A percentile compares a stretch with the other conserved stretches of the same genome.
Evolutionary conservation across 2,797 vertebrate genomes (phyloP).

Genomic region (Alcedo atthis): DNA sequence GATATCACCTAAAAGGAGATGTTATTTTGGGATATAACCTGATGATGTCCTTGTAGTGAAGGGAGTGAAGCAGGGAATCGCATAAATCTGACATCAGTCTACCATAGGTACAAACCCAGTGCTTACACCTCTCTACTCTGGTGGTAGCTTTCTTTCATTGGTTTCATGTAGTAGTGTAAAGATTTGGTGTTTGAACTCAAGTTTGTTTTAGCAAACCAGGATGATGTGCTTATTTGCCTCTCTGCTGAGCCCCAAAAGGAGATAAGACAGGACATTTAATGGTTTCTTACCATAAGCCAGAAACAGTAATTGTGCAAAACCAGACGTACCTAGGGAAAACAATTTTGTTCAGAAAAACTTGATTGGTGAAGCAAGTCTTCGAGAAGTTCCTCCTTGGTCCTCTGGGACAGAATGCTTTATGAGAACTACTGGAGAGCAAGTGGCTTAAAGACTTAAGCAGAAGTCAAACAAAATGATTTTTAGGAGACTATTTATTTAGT

Average conservation of each 20-base stretch:
- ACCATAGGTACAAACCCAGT: neutral
- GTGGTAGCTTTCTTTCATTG: neutral
- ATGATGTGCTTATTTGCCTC: neutral
- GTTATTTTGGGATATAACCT: neutral
- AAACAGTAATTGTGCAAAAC: neutral
- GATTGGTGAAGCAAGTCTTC: neutral
- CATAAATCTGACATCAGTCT: neutral
- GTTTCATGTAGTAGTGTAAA: neutral
- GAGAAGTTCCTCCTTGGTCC: neutral
- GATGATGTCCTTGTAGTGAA: neutral
- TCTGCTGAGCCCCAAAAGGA: neutral
- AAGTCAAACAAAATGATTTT: neutral
- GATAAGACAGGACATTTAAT: neutral
- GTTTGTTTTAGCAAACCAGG: neutral
- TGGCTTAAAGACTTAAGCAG: neutral
- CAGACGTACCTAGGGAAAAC: neutral
- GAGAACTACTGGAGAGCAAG: neutral
- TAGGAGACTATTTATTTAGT: neutral
- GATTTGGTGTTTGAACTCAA: neutral
- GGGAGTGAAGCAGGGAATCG: neutral
- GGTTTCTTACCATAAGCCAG: neutral
- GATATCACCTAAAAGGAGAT: neutral
- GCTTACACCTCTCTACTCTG: neutral
- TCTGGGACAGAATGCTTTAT: neutral
- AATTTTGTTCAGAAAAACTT: neutral